Evolutionary conservation across 2,113 vertebrate genomes (phyloP).

Genomic region (Seriola rivoliana): DNA sequence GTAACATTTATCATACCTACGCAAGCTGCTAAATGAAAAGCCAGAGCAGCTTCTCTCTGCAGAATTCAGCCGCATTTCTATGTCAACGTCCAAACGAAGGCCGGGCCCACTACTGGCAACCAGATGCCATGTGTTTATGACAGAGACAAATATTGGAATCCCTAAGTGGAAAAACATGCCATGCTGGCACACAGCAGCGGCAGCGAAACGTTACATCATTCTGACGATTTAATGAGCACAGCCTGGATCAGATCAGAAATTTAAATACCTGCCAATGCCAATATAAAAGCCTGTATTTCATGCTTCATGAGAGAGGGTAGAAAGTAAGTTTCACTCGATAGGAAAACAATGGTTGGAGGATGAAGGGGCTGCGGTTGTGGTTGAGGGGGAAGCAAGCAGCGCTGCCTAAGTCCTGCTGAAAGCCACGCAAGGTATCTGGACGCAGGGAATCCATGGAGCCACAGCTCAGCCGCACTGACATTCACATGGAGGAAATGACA

Average conservation of each 20-base stretch:
- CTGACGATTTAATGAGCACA: conserved; percentile 73
- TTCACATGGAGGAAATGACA: conserved; percentile 65
- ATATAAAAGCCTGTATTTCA: conserved; percentile 75
- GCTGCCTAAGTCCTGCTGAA: conserved; percentile 43
- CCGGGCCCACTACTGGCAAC: conserved; percentile 64
- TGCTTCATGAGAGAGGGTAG: conserved; percentile 70
- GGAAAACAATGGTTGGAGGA: conserved; percentile 61
- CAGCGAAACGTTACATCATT: conserved; percentile 75
- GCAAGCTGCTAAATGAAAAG: conserved; percentile 69
- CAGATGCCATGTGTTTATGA: conserved; percentile 78
- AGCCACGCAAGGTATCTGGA: conserved; percentile 61
- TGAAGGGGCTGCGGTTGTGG: conserved; percentile 57
- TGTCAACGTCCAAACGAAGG: conserved; percentile 69
- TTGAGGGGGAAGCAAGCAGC: conserved; percentile 20
- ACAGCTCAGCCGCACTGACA: conserved; percentile 52
- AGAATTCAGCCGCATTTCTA: conserved; percentile 61
- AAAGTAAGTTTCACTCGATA: conserved; percentile 69
- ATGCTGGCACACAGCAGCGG: conserved; percentile 71
- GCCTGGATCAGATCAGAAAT: conserved; percentile 77
- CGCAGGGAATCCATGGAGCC: conserved; percentile 50
- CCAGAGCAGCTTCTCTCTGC: conserved; percentile 56
- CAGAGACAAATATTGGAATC: conserved; percentile 76
- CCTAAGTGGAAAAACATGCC: conserved; percentile 80
- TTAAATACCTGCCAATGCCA: conserved; percentile 77
- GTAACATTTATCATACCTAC: conserved; percentile 82